Percentiles rank a stretch among this genome's conserved stretches.
Evolutionary conservation across 2,113 vertebrate species (phyloP).

Genomic region (Cettia cetti): DNA sequence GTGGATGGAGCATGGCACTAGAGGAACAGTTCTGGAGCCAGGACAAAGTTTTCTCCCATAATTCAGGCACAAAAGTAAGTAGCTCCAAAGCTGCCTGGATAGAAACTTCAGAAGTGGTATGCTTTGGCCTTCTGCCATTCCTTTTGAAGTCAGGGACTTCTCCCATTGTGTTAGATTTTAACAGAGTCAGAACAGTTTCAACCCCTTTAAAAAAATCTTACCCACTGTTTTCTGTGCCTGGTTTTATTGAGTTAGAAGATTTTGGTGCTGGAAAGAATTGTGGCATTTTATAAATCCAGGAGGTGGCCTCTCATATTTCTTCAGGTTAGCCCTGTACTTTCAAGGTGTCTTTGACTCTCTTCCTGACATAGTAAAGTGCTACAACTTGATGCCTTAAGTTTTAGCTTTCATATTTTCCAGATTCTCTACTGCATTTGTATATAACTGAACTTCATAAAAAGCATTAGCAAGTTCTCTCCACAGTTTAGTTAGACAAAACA

Average conservation of each 20-base stretch:
- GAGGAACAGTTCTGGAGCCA: background rate
- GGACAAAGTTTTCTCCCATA: background rate
- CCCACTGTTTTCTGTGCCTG: background rate
- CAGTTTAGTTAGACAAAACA: background rate
- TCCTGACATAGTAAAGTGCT: background rate
- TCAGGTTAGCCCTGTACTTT: background rate
- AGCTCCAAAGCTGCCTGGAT: background rate
- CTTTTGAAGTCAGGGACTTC: background rate
- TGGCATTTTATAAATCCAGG: background rate
- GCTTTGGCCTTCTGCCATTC: background rate
- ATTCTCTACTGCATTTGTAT: background rate
- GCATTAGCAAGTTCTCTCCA: background rate
- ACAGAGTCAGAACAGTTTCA: background rate
- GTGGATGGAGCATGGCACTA: background rate
- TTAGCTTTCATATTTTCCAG: background rate
- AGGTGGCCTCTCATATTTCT: background rate
- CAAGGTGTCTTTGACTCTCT: background rate
- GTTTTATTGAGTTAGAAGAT: background rate
- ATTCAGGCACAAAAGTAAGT: background rate
- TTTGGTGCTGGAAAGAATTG: background rate
- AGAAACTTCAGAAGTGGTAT: background rate
- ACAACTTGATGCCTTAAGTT: background rate
- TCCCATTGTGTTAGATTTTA: background rate
- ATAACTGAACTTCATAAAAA: background rate
- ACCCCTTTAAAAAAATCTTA: background rate